Percentiles rank a stretch among this genome's conserved stretches.
phyloP scores from a whole-genome alignment of 2,113 vertebrate genomes.

The Octodon degus region DNA sequence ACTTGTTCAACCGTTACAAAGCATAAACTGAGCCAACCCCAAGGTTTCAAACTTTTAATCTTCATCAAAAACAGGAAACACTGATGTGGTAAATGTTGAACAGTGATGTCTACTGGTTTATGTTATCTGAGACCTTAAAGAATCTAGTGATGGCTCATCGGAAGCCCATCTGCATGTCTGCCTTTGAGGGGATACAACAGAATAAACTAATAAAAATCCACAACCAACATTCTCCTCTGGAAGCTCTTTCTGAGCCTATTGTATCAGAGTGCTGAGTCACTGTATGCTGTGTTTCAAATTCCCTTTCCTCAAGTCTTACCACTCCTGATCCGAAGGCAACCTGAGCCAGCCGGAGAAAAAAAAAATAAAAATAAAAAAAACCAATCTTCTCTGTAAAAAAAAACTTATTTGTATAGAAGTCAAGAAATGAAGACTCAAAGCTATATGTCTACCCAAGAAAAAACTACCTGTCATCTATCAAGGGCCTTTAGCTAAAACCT shows the following conservation, averaged over 20 bases:
- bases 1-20: neutral
- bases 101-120: conserved; percentile 69
- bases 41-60: conserved; percentile 58
- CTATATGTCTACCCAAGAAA: too few species aligned
- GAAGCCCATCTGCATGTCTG: conserved; percentile 81
- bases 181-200: conserved; percentile 81
- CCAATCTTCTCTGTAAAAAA: conserved; percentile 83
- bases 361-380: conserved; percentile 86
- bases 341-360: conserved; percentile 34
- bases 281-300: too few species aligned
- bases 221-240: conserved; percentile 84
- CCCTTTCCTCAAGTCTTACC: too few species aligned
- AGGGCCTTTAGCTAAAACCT: too few species aligned
- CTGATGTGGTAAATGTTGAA: conserved; percentile 67
- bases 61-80: conserved; percentile 70
- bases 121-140: conserved; percentile 71
- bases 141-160: conserved; percentile 77
- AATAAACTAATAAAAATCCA: conserved; percentile 85
- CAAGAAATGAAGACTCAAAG: too few species aligned
- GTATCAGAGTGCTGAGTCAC: too few species aligned
- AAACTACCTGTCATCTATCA: too few species aligned
- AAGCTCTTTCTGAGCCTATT: too few species aligned
- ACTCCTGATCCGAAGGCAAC: too few species aligned
- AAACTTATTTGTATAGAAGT: conserved; percentile 84
- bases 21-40: conserved; percentile 43